Conservation (phyloP, 2,888 invertebrate species). For the Dorcus hopei region DNA sequence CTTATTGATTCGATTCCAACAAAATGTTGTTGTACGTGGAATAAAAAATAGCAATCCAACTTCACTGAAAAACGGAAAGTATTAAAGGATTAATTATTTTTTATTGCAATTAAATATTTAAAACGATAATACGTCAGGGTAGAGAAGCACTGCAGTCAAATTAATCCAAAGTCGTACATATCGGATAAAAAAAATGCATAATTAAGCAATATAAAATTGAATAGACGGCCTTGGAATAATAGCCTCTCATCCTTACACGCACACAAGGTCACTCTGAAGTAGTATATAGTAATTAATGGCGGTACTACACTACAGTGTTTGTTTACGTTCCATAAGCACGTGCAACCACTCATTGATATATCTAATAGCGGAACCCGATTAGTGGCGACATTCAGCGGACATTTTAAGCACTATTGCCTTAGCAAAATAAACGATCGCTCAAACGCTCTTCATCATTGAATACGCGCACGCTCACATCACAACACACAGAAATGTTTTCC, state of each 20-base stretch:
- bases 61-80: neutral
- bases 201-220: neutral
- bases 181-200: neutral
- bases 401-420: constrained; percentile 5
- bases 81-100: neutral
- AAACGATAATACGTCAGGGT: neutral
- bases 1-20: too few species aligned
- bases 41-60: too few species aligned
- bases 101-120: too few species aligned
- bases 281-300: constrained; percentile 23
- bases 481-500: neutral
- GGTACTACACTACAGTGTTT: constrained; percentile 19
- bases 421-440: too few species aligned
- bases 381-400: constrained; percentile 15
- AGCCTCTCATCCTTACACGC: constrained; percentile 12
- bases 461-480: too few species aligned
- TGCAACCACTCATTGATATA: constrained; percentile 22
- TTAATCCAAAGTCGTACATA: neutral
- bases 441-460: too few species aligned
- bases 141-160: neutral
- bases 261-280: constrained; percentile 21
- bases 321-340: constrained; percentile 26
- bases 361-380: constrained; percentile 13
- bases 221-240: constrained; percentile 16
- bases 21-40: too few species aligned